phyloP scores from a whole-genome alignment of 2,113 vertebrate species.

The Scatophagus argus region DNA sequence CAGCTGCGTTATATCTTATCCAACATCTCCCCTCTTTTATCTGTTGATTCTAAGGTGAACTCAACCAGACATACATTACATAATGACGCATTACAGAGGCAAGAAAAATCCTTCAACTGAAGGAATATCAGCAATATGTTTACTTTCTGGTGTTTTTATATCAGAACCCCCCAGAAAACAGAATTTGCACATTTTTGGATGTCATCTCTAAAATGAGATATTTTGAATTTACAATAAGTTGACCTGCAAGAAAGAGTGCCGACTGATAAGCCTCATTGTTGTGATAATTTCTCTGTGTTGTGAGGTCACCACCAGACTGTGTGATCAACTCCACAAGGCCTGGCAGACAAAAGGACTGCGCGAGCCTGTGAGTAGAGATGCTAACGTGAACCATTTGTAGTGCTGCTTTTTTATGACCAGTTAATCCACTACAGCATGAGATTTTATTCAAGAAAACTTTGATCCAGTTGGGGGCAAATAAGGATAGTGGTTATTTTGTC shows the following conservation, averaged over 20 bases:
- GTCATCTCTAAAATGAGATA: background rate
- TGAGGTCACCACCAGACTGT: conserved; percentile 61
- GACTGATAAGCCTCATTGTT: conserved; percentile 14
- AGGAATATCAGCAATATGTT: background rate
- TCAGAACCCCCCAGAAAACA: too few relatives aligned
- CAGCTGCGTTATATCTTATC: conserved; percentile 15
- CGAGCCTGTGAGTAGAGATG: conserved; percentile 36
- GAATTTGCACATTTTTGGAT: background rate
- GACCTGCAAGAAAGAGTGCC: background rate
- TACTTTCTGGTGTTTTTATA: background rate
- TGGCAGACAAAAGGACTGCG: conserved; percentile 63
- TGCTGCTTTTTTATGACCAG: conserved; percentile 66
- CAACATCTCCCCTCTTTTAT: conserved; percentile 12
- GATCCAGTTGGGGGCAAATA: conserved; percentile 62
- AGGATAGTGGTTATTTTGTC: conserved; percentile 51
- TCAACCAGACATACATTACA: conserved; percentile 12
- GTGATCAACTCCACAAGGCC: conserved; percentile 69
- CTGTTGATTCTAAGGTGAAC: conserved; percentile 29
- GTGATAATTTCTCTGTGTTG: background rate
- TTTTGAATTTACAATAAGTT: background rate
- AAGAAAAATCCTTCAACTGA: background rate
- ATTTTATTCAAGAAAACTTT: conserved; percentile 70
- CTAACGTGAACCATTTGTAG: conserved; percentile 71
- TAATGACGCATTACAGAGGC: background rate
- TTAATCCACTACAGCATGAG: conserved; percentile 71